Evolutionary conservation across 2,888 invertebrate genomes (phyloP), one percentile per base, ranked within the genome.

Genomic region (Caenorhabditis sp.): DNA sequence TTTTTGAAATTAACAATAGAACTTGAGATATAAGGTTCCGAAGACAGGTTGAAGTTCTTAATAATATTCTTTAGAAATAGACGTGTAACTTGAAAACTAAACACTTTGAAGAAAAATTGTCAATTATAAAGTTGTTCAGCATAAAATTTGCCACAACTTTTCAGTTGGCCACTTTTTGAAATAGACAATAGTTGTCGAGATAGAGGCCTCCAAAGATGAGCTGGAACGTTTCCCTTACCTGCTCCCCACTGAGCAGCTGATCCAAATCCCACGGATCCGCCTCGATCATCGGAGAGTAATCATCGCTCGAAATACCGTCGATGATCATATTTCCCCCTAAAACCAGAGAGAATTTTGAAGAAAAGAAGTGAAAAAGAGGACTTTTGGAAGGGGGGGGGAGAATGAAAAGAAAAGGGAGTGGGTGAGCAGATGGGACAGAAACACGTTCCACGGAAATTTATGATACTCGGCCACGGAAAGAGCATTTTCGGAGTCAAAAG

Each of bases 211-310:
- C 30, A 30, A 30, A n/a, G n/a, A n/a, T 30, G 30, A 30, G 30
- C 30, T 26, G 4, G 46, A 46, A 11, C 46, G 4, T 17, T 5
- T 46, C 20, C 13, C 1, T 17, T 50, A 85, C 86, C 80, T 84
- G 82, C 61, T 86, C 86, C 5, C 86, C 85, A 30, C 81, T 79
- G 17, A 86, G 79, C 20, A 86, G 62, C 48, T 86, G 83, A 66
- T 86, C 85, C 41, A 86, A 73, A 53, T 83, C 85, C 86, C 86
- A 86, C 39, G 86, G 85, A 84, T 86, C 82, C 13, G 82, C 77
- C 52, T 80, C 82, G 11, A 56, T 71, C 53, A 81, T 56, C 22
- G 78, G 79, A 1, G 68, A 59, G 45, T 73, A 76, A 32, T 79
- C 75, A 24, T 56, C 56, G 15, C 62, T 50, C n/a, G 74, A 70